Evolutionary conservation across 2,113 vertebrate genomes (phyloP).

Genomic region (Phrynosoma platyrhinos): DNA sequence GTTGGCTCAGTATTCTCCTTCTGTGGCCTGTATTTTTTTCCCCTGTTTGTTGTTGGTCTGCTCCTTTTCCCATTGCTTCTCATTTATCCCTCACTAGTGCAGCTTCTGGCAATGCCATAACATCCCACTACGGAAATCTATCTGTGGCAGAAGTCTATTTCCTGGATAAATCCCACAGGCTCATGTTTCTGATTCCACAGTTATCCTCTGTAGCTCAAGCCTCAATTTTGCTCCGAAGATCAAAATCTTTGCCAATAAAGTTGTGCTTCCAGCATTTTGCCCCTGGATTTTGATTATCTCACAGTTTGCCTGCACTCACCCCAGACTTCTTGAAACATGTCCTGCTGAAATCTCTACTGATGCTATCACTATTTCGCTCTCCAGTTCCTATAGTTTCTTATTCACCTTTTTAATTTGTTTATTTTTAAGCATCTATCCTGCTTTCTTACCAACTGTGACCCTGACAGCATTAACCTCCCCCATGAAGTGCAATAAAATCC

Average conservation of each 20-base stretch:
- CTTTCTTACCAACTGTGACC: background rate
- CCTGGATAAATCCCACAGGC: slow-evolving; percentile 13
- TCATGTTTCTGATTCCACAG: slow-evolving; percentile 31
- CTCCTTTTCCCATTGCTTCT: accelerated
- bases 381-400: background rate
- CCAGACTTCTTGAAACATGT: slow-evolving; percentile 13
- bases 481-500: background rate
- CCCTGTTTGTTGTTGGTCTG: background rate
- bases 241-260: slow-evolving; percentile 20
- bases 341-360: background rate
- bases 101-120: slow-evolving; percentile 1
- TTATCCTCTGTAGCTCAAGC: slow-evolving; percentile 25
- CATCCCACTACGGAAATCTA: slow-evolving; percentile 24
- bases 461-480: background rate
- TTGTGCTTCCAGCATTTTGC: slow-evolving; percentile 10
- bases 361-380: background rate
- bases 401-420: slow-evolving; percentile 8
- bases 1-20: accelerated
- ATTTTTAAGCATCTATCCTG: background rate
- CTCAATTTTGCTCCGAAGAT: slow-evolving; percentile 29
- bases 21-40: background rate
- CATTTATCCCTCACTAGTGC: background rate
- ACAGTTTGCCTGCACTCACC: background rate
- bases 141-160: slow-evolving; percentile 21
- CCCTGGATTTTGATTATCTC: slow-evolving; percentile 22